Evolutionary conservation across 2,888 invertebrate genomes (phyloP), one percentile per base, ranked within the genome.

Genomic region (Salticus scenicus): DNA sequence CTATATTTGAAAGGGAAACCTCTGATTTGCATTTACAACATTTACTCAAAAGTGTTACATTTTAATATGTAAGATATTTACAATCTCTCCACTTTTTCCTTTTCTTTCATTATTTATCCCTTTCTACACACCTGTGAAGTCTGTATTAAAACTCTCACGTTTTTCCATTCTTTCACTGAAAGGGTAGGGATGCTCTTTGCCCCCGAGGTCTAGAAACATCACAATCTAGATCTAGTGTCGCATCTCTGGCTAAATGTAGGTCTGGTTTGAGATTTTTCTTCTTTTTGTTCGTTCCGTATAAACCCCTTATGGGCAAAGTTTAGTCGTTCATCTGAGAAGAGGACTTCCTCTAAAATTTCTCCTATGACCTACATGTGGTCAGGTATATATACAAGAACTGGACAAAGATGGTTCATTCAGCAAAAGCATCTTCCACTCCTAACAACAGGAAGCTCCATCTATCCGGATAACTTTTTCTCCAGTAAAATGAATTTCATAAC

Each of bases 301-400:
- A 42, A 82, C 75, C 83, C 76, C 75, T 74, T 37, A 37, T 33
- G 42, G 57, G 57, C 57, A 57, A 24, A 24, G 57, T 57, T 57
- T n/a, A 24, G 47, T 20, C 24, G 20, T 8, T 57, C 24, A 20
- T 24, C 57, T 4, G 57, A 20, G 2, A 17, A 57, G 57, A 20
- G 57, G 57, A 82, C 83, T 83, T 83, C 83, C 83, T 77, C 41
- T 67, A 47, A 82, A 72, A 66, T 72, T 77, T 30, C 30, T 27
- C 20, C 66, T 7, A 0, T 83, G 83, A 83, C 83, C 83, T 77
- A 83, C 67, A 72, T 77, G 72, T n/a, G 72, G 51, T 37, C 37
- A 17, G 12, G 37, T 31, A 37, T 69, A 63, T 82, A 82, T 82
- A 82, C 70, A 71, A 71, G 37, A n/a, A 2, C 5, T n/a, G 5